A percentile compares a stretch with the other conserved stretches of the same genome.
These are phyloP conservation scores for Dilophus febrilis DNA, from an alignment of 2,888 invertebrate species.

Conservation along the genomic window DNA sequence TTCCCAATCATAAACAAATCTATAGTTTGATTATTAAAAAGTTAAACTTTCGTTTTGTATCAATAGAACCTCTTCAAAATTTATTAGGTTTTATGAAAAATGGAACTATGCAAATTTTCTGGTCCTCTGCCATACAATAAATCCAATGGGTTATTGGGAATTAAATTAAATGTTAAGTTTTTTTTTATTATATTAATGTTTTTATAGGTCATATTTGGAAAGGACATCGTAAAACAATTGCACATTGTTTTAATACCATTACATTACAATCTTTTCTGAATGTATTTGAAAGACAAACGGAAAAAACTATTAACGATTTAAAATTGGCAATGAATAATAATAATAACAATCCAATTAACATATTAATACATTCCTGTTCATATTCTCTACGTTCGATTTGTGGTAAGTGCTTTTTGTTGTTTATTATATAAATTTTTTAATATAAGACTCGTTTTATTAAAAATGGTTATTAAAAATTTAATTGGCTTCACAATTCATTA, in stretches of 20 bases:
- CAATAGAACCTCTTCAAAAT: too few species aligned
- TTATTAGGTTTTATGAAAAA: too few species aligned
- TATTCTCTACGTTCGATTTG: neutral
- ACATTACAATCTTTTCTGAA: neutral
- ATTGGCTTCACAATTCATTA: neutral
- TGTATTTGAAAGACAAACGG: neutral
- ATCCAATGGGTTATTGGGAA: neutral
- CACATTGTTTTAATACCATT: neutral
- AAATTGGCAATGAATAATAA: neutral
- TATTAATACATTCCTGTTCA: neutral
- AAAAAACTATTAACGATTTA: neutral
- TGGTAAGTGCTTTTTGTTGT: too few species aligned
- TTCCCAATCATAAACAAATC: constrained; percentile 3
- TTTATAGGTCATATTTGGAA: neutral
- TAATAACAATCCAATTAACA: neutral
- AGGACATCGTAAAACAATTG: neutral
- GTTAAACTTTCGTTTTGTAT: too few species aligned
- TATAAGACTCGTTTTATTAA: neutral
- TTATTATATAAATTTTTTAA: neutral
- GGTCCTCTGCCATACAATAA: neutral
- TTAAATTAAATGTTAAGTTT: neutral
- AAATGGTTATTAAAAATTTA: neutral
- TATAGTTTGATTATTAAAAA: too few species aligned
- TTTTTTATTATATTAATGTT: neutral
- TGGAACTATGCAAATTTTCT: neutral